Percentiles rank a stretch among this genome's conserved stretches.
Evolutionary conservation across 2,797 vertebrate species (phyloP).

Genomic region (Hephaestus fuliginosus): DNA sequence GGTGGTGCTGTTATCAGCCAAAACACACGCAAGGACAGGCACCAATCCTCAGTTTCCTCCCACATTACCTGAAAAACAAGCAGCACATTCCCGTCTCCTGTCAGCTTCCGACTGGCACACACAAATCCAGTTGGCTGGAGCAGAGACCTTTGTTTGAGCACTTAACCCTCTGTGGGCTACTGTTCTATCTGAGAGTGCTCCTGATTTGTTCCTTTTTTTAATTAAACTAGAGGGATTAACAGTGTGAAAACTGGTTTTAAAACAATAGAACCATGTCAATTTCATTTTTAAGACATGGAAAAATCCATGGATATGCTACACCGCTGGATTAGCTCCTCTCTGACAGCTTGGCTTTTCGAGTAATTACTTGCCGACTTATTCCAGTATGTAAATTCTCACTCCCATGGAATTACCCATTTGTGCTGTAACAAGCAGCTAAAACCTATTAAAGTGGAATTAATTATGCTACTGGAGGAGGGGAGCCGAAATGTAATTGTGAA

Average conservation of each 20-base stretch:
- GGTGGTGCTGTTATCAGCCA: constrained; percentile 52
- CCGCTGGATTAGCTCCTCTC: constrained; percentile 67
- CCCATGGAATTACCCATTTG: constrained; percentile 70
- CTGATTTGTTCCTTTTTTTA: constrained; percentile 45
- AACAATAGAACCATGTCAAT: constrained; percentile 67
- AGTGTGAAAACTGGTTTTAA: constrained; percentile 55
- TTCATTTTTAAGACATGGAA: constrained; percentile 58
- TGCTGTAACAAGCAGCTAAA: constrained; percentile 72
- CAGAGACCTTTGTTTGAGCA: constrained; percentile 26
- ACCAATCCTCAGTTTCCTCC: constrained; percentile 32
- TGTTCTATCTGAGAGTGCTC: constrained; percentile 15
- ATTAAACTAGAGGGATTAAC: constrained; percentile 70
- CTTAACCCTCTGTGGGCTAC: constrained; percentile 9
- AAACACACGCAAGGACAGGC: constrained; percentile 44
- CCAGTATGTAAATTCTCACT: constrained; percentile 66
- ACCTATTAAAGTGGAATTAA: constrained; percentile 72
- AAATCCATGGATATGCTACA: constrained; percentile 58
- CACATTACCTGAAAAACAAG: constrained; percentile 42
- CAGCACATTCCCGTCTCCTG: constrained; percentile 24
- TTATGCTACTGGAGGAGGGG: constrained; percentile 45
- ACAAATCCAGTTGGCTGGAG: constrained; percentile 22
- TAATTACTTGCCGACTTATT: constrained; percentile 74
- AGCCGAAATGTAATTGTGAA: constrained; percentile 42
- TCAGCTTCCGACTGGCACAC: constrained; percentile 12
- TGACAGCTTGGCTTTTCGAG: constrained; percentile 59